Percentiles rank a stretch among this genome's conserved stretches.
Conservation (phyloP, 2,113 vertebrate species). For the Alligator mississippiensis region DNA sequence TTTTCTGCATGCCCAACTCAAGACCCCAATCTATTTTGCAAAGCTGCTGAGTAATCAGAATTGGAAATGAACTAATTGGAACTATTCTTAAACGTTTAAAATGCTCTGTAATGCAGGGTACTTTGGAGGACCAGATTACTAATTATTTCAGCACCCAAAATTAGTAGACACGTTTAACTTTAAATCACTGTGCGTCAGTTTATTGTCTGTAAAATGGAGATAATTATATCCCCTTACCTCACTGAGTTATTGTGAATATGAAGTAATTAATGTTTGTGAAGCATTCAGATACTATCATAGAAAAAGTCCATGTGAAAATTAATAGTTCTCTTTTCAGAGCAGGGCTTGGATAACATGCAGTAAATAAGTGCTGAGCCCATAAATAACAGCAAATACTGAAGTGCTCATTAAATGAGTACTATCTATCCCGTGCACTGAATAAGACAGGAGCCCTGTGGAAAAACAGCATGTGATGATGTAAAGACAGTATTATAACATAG, state of each 20-base stretch:
- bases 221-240: neutral
- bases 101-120: neutral
- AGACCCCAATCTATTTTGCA: neutral
- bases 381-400: neutral
- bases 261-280: neutral
- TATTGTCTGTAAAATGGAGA: neutral
- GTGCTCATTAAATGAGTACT: neutral
- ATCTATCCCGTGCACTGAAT: neutral
- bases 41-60: neutral
- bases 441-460: neutral
- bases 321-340: neutral
- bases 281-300: neutral
- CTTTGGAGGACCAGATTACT: neutral
- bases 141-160: neutral
- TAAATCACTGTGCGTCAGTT: neutral
- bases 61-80: neutral
- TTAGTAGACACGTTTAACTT: neutral
- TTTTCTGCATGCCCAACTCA: neutral
- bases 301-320: neutral
- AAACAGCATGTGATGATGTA: neutral
- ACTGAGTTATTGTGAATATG: neutral
- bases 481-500: neutral
- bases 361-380: neutral
- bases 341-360: neutral
- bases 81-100: neutral